Conservation (phyloP, 2,888 invertebrate species). For the Eupithecia inturbata region DNA sequence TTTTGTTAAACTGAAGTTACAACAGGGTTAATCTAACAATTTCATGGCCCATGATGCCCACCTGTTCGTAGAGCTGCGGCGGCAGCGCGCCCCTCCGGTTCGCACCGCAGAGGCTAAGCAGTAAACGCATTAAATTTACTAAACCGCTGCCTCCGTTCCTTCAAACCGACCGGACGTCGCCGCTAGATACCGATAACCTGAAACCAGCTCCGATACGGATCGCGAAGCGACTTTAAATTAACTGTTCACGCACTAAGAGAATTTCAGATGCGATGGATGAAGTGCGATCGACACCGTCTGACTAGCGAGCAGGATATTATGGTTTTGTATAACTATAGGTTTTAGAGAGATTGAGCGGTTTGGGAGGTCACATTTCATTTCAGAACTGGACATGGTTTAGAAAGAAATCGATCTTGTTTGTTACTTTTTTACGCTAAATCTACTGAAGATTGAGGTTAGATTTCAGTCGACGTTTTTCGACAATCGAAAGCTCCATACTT, state of each 20-base stretch:
- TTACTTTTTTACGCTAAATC: not conserved
- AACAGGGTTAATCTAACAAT: not conserved
- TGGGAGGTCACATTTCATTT: not conserved
- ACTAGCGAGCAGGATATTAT: not conserved
- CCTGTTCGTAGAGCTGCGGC: too few relatives aligned
- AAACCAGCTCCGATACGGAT: constrained; percentile 79
- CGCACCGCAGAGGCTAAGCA: not conserved
- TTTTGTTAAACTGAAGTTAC: too few relatives aligned
- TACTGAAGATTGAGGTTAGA: not conserved
- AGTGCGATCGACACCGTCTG: constrained; percentile 52
- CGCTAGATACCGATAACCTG: constrained; percentile 81
- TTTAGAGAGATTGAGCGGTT: not conserved
- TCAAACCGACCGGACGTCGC: constrained; percentile 70
- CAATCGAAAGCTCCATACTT: not conserved
- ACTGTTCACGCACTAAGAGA: constrained; percentile 80
- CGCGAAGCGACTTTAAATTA: constrained; percentile 79
- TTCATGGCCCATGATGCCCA: too few relatives aligned
- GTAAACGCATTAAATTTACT: not conserved
- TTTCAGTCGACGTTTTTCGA: not conserved
- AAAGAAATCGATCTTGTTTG: not conserved
- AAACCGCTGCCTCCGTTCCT: constrained; percentile 36
- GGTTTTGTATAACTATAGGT: constrained; percentile 3
- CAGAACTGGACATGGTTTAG: not conserved
- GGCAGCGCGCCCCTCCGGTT: too few relatives aligned
- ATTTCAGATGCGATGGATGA: constrained; percentile 80